Evolutionary conservation across 2,113 vertebrate species (phyloP).

Genomic region (Brachyhypopomus gauderio): DNA sequence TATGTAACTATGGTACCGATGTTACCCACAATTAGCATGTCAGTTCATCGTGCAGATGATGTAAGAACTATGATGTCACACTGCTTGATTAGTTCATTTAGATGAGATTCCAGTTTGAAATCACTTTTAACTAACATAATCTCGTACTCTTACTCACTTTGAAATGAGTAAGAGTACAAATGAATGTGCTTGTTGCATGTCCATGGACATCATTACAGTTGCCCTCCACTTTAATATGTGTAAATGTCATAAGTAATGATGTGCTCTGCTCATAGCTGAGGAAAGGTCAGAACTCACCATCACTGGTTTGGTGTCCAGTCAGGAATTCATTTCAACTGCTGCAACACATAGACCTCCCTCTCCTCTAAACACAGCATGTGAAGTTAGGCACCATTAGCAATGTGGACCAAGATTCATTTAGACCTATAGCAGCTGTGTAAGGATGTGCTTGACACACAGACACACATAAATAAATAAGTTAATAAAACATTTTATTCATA

Average conservation of each 20-base stretch:
- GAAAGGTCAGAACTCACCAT: constrained; percentile 47
- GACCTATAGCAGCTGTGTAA: background rate
- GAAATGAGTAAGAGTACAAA: background rate
- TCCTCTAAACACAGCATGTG: background rate
- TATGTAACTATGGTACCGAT: too few species aligned
- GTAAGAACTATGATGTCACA: too few species aligned
- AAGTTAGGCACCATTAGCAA: background rate
- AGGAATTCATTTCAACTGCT: constrained; percentile 32
- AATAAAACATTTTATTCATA: too few species aligned
- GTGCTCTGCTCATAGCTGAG: constrained; percentile 30
- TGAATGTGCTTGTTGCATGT: background rate
- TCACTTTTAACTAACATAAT: background rate
- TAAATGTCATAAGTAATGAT: constrained; percentile 56
- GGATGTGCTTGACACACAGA: background rate
- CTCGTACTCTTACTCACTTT: too few species aligned
- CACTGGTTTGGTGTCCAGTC: constrained; percentile 16
- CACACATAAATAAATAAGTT: too few species aligned
- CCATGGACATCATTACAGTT: constrained; percentile 8
- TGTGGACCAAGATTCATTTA: background rate
- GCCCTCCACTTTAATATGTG: constrained; percentile 36
- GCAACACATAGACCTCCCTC: constrained; percentile 11
- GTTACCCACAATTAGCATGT: too few species aligned
- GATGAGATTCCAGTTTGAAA: background rate
- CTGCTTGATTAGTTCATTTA: background rate
- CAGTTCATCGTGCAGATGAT: too few species aligned